Evolutionary conservation across 2,888 invertebrate species (phyloP), one percentile per base, ranked within the genome.

Genomic region (Drymonia ruficornis): DNA sequence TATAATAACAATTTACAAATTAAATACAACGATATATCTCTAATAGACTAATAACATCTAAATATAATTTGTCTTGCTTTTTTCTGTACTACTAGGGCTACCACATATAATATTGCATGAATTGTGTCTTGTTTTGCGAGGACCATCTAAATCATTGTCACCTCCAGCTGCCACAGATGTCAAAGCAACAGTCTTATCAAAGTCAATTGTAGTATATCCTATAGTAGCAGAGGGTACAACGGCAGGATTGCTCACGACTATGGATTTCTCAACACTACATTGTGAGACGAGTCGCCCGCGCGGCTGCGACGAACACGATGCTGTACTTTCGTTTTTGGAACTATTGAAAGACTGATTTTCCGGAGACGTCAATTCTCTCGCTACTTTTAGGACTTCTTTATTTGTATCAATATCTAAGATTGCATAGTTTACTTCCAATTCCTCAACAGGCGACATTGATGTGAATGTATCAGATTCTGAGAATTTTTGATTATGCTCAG

Each of bases 181-280:
- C 29, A 99, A 93, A 19, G 98, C 98, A 52, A 96, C 96, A 0
- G 99, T 99, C 90, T 97, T 97, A 74, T 98, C 96, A 86, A 99
- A 98, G 89, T 99, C 99, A 70, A 99, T 99, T 1, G 97, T 97
- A 9, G 97, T 97, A 80, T 98, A 98, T 49, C 97, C 96, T 68
- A 95, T 93, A 47, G 79, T 81, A 36, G 81, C 77, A 15, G 51
- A 96, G 94, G 59, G 96, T 94, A 83, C 96, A 95, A 65, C 95
- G 13, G 65, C 55, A 3, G 73, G 23, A 6, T 59, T 48, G 79
- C 74, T 62, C 6, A 59, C 52, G 7, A 66, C 55, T 23, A 76
- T 64, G 0, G 78, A 59, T 46, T 84, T 84, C 40, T 91, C 93
- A 28, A 83, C 67, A 56, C 90, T 90, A 46, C 75, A 74, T 63